Conservation (phyloP, 1,140 invertebrate genomes). For the Lysiphlebus fabarum region DNA sequence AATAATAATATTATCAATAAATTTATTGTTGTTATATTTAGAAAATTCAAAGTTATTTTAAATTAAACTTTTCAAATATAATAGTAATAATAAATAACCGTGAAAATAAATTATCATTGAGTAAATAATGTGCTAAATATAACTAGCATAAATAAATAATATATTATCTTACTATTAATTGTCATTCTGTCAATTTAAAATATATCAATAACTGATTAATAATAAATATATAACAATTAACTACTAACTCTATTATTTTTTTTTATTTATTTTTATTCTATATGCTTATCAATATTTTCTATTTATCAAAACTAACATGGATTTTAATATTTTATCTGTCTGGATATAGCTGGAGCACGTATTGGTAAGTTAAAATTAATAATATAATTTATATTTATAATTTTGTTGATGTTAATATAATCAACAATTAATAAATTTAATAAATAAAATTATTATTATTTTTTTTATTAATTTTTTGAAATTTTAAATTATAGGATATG, state of each 20-base stretch:
- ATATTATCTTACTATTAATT: no score
- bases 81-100: neutral
- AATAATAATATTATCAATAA: no score
- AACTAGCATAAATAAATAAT: neutral
- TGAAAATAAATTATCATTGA: neutral
- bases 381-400: no score
- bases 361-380: conserved; percentile 46
- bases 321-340: conserved; percentile 29
- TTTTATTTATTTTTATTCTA: conserved; percentile 27
- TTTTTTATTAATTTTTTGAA: conserved; percentile 20
- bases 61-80: conserved; percentile 13
- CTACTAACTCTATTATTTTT: no score
- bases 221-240: no score
- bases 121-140: conserved; percentile 6
- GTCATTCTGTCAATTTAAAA: no score
- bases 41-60: no score
- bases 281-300: conserved; percentile 37
- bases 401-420: no score
- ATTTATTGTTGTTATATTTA: no score
- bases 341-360: conserved; percentile 49
- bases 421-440: no score
- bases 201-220: no score
- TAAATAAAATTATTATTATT: neutral
- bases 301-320: conserved; percentile 30
- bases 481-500: conserved; percentile 76